Evolutionary conservation across 2,797 vertebrate species (phyloP), one percentile per base, ranked within the genome.

Genomic region (Sorex maritimensis): DNA sequence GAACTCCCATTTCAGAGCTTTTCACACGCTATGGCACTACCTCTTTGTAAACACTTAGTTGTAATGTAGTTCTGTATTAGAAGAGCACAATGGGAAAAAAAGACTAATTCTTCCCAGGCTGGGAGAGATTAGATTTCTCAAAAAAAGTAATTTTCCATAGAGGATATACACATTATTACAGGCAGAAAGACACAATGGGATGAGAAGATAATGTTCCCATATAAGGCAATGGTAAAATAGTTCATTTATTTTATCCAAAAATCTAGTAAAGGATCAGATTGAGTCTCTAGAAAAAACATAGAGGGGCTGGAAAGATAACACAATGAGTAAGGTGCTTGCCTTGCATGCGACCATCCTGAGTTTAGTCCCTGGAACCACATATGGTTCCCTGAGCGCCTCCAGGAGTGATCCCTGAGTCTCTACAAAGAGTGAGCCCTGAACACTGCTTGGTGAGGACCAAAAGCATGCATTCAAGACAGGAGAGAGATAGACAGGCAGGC

Each of bases 81-180:
- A 74, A 92, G 74, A 91, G 23, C 49, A 85, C 86, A 88, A 89
- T 93, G 65, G 0, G 7, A 17, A 34, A 86, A 86, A 75, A 83
- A 30, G 90, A 92, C 92, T 78, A 86, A 87, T 95, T 95, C 61
- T 88, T 93, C 21, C 79, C 0, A 1, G 86, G 52, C 52, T 34
- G 75, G 85, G 78, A 58, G 86, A 95, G 67, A 75, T 89, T 73
- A 81, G 81, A 28, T 61, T 85, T 94, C 88, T 93, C 83, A 92
- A 92, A 84, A 86, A 65, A 93, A 92, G 81, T 28, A 89, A 86
- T 96, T 97, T 95, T 96, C 73, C 78, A 58, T 7, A 72, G 79
- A 88, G 68, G 55, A 84, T 90, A 86, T 26, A 78, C n/a, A 49
- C 68, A 72, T 30, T 90, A 75, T 30, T 49, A 58, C 38, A 44